Base-by-base conservation (phyloP, 2,888 invertebrate genomes). In the Heteropelma amictum region DNA sequence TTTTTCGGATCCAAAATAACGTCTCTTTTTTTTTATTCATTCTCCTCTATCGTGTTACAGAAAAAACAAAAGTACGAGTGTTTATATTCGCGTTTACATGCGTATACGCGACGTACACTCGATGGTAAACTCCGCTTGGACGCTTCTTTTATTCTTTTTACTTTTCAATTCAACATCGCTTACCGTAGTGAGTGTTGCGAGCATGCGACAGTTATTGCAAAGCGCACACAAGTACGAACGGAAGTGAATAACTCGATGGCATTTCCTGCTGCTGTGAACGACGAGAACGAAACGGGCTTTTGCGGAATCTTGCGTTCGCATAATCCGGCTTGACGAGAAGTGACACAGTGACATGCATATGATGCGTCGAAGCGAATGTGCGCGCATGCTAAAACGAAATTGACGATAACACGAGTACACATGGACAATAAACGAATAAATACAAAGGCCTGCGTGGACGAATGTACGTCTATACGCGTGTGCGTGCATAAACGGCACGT, bases 351-450 rank as follows among this genome's bases (percentile, higher is more conserved):
- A 68, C 70, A 70, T 58, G 77, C 76, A 68, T 72, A 42, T n/a
- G n/a, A n/a, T 82, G 86, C 87, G 85, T 80, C 81, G 79, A 86
- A 85, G 85, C 84, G 80, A 83, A 51, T 80, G 78, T 78, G 67
- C 58, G 81, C 79, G 79, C 85, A 84, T 85, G 85, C 84, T 84
- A 82, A 81, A 86, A 83, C 82, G 81, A 85, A 85, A 83, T 75
- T 78, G 56, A 77, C 79, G 74, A 79, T 78, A 81, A 82, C 80
- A 75, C 80, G 78, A 76, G 54, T 76, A 72, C 45, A 17, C 30
- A 65, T 60, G 30, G 17, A 65, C 54, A 33, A 70, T 61, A 70
- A 61, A 61, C 35, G 47, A 63, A 70, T 42, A 61, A 45, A 70
- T 53, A 47, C 45, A 63, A 70, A 54, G 35, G 14, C 30, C 10